Conservation (phyloP, 2,888 invertebrate species). For the Leptopilina syphax region DNA sequence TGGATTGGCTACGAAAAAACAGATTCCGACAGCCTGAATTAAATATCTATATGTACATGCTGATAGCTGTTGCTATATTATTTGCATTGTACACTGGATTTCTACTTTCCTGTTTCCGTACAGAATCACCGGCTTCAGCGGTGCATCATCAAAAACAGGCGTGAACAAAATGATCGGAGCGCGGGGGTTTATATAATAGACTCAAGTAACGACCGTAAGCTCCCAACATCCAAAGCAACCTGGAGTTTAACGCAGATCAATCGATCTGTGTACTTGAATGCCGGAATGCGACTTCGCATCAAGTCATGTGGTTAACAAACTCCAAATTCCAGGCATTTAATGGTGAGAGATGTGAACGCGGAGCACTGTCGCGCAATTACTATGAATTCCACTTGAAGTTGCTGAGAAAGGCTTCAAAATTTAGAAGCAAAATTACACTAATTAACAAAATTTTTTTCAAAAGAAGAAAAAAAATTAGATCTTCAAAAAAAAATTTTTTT, state of each 20-base stretch:
- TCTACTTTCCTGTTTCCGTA: slow-evolving; percentile 92
- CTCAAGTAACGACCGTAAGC: slow-evolving; percentile 45
- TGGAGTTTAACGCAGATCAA: not conserved
- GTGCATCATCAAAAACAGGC: slow-evolving; percentile 83
- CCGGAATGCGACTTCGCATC: slow-evolving; percentile 31
- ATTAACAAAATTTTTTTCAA: not conserved
- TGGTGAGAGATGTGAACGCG: slow-evolving; percentile 19
- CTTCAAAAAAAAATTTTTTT: not conserved
- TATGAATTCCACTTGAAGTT: slow-evolving; percentile 30
- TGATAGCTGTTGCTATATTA: slow-evolving; percentile 90
- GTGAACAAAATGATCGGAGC: slow-evolving; percentile 75
- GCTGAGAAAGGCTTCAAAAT: slow-evolving; percentile 21
- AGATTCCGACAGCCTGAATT: slow-evolving; percentile 94
- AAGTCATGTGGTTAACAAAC: slow-evolving; percentile 12
- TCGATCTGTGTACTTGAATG: slow-evolving; percentile 23
- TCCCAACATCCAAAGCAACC: slow-evolving; percentile 46
- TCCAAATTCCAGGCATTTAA: slow-evolving; percentile 29
- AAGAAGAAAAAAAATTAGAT: not conserved
- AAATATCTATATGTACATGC: slow-evolving; percentile 95
- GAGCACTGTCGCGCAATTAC: slow-evolving; percentile 8
- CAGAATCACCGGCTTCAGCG: slow-evolving; percentile 81
- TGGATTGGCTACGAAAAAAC: slow-evolving; percentile 95
- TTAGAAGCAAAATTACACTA: slow-evolving; percentile 16
- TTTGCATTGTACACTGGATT: slow-evolving; percentile 95
- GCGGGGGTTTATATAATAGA: slow-evolving; percentile 32